Conservation (phyloP, 1,140 invertebrate species). For the Drosophila ironensis region DNA sequence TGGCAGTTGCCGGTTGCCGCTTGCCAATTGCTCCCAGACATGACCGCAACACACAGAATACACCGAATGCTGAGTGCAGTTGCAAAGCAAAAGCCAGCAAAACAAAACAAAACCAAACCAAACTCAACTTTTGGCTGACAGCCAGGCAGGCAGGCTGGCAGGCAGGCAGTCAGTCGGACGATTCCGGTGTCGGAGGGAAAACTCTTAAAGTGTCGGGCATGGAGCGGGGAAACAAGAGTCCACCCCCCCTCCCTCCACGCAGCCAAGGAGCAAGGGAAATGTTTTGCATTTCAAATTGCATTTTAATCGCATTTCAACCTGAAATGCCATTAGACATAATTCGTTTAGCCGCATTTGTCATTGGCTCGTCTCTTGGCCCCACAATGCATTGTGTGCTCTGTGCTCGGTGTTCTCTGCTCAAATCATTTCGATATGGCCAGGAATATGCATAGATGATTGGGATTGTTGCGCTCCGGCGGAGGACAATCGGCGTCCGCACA, state of each 20-base stretch:
- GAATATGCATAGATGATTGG: constrained; percentile 20
- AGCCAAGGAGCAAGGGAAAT: constrained; percentile 35
- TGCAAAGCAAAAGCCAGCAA: not conserved
- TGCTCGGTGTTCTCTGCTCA: constrained; percentile 2
- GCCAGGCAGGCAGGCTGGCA: constrained; percentile 22
- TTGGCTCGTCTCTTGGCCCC: constrained; percentile 23
- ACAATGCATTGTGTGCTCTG: not conserved
- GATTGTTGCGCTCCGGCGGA: constrained; percentile 46
- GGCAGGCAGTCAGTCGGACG: not conserved
- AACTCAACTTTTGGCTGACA: constrained; percentile 19
- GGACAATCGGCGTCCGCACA: constrained; percentile 72
- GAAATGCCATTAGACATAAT: constrained; percentile 81
- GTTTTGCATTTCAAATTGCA: constrained; percentile 80
- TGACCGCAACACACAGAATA: constrained; percentile 17
- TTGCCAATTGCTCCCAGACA: constrained; percentile 24
- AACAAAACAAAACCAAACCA: not conserved
- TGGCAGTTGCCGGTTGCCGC: constrained; percentile 61
- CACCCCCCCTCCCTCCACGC: not conserved
- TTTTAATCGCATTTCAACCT: constrained; percentile 81
- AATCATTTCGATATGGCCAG: constrained; percentile 73
- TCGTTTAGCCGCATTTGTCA: constrained; percentile 78
- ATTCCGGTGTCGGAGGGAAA: too few relatives aligned
- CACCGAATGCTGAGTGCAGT: not conserved
- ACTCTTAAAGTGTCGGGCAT: constrained; percentile 53
- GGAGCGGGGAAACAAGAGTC: not conserved